Conservation (phyloP, 2,888 invertebrate species). For the Pemphredon lugubris region DNA sequence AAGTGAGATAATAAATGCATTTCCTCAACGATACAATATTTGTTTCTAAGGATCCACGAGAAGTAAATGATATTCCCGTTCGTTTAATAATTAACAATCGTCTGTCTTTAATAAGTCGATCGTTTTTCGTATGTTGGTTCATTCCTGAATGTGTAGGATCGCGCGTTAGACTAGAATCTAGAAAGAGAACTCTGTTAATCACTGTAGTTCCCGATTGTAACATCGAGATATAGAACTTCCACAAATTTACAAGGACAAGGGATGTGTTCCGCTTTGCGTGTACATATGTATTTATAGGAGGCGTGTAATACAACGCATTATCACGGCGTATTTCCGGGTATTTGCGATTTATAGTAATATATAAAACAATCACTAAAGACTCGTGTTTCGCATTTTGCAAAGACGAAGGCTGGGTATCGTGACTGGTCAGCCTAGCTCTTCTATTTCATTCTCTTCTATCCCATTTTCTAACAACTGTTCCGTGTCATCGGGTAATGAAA, state of each 20-base stretch:
- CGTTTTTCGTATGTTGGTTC: too few species aligned
- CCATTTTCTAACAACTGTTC: not conserved
- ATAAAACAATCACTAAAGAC: slow-evolving; percentile 20
- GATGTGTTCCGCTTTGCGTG: slow-evolving; percentile 16
- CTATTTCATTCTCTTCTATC: too few species aligned
- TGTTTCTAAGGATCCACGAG: too few species aligned
- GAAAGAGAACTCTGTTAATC: not conserved
- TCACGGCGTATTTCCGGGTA: slow-evolving; percentile 21
- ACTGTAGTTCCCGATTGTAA: not conserved
- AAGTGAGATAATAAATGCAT: not conserved
- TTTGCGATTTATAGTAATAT: slow-evolving; percentile 3
- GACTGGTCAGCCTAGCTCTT: too few species aligned
- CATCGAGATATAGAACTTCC: slow-evolving; percentile 2
- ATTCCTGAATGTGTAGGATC: too few species aligned
- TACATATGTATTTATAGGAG: not conserved
- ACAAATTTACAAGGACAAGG: slow-evolving; percentile 24
- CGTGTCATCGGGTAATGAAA: not conserved
- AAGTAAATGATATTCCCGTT: too few species aligned
- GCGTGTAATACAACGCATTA: slow-evolving; percentile 8
- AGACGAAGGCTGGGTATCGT: not conserved
- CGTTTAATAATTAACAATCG: too few species aligned
- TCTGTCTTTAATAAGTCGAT: too few species aligned
- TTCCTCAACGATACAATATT: not conserved
- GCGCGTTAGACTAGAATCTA: too few species aligned
- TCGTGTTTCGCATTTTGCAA: slow-evolving; percentile 1